Conservation (phyloP, 2,797 vertebrate genomes). For the Platyrinchus mystaceus region DNA sequence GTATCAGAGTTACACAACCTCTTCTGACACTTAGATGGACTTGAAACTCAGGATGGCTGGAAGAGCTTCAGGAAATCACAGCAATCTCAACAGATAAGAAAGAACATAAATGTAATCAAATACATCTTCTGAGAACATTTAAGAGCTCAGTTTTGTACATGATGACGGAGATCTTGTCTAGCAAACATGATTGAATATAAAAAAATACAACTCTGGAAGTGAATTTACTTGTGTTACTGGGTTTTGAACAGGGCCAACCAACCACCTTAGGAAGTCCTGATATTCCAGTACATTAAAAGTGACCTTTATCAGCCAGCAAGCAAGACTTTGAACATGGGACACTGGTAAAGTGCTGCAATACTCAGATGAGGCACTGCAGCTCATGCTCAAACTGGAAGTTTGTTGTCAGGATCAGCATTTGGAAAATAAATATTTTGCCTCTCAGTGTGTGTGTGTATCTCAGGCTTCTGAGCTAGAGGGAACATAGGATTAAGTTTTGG, state of each 20-base stretch:
- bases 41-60: background rate
- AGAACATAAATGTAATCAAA: background rate
- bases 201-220: background rate
- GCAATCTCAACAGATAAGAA: background rate
- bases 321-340: background rate
- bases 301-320: background rate
- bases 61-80: background rate
- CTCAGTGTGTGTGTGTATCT: background rate
- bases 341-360: rapidly evolving
- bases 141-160: background rate
- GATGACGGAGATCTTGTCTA: background rate
- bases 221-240: background rate
- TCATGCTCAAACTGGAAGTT: background rate
- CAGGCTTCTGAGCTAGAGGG: background rate
- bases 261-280: background rate
- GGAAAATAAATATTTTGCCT: background rate
- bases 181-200: background rate
- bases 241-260: background rate
- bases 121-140: background rate
- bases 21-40: background rate
- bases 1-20: background rate
- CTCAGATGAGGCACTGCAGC: background rate
- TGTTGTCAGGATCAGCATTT: background rate
- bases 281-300: background rate
- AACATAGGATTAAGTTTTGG: background rate